These are phyloP conservation scores for Echinops telfairi DNA, from an alignment of 2,113 vertebrate species.

Conservation along the genomic window DNA sequence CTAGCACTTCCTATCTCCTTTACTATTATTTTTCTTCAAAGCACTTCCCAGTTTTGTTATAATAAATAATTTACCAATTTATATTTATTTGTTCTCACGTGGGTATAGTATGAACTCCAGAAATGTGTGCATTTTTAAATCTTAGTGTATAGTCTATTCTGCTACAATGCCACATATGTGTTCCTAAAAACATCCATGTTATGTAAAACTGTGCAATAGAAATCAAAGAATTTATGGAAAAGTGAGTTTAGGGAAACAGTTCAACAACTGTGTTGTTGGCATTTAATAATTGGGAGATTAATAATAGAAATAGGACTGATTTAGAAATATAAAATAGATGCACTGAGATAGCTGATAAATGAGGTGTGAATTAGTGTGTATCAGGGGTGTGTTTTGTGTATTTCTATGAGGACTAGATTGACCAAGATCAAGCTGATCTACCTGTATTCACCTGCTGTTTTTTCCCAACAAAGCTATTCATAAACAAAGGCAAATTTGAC, in stretches of 20 bases:
- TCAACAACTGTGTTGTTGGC: not conserved
- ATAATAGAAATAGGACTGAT: not conserved
- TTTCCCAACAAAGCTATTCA: not conserved
- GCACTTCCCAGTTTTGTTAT: not conserved
- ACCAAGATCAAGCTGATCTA: not conserved
- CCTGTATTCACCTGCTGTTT: not conserved
- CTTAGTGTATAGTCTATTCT: not conserved
- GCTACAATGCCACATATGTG: not conserved
- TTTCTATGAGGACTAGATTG: not conserved
- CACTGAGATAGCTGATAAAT: not conserved
- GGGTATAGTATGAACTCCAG: not conserved
- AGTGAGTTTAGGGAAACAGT: not conserved
- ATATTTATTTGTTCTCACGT: not conserved
- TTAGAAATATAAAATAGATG: not conserved
- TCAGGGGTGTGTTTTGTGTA: not conserved
- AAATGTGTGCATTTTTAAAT: not conserved
- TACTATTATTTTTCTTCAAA: not conserved
- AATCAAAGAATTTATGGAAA: not conserved
- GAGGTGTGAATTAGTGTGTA: not conserved
- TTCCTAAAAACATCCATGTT: not conserved
- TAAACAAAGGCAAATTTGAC: not conserved
- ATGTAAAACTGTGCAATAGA: not conserved
- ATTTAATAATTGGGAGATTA: not conserved
- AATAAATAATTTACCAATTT: not conserved
- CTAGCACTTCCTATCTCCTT: not conserved